These are phyloP conservation scores for Mactra quadrangularis DNA, from an alignment of 1,140 invertebrate species.

Conservation along the genomic window DNA sequence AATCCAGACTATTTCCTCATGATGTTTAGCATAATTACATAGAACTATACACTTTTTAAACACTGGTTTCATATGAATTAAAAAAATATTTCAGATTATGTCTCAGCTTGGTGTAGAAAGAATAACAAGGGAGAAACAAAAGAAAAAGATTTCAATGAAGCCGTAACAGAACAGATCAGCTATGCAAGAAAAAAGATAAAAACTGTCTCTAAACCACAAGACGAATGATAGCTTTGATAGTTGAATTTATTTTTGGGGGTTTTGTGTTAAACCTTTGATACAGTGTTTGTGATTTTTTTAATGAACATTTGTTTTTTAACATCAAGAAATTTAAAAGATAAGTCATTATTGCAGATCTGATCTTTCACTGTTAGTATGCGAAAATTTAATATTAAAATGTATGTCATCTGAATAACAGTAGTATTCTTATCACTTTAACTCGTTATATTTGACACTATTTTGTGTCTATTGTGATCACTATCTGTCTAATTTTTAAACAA, in stretches of 20 bases:
- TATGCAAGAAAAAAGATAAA: slow-evolving; percentile 13
- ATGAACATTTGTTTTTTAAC: neutral
- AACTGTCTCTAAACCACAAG: neutral
- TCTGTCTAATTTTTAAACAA: too few relatives aligned
- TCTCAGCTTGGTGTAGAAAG: neutral
- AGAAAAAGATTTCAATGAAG: slow-evolving; percentile 4
- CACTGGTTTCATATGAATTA: slow-evolving; percentile 27
- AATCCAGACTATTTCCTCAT: too few relatives aligned
- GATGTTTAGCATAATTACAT: slow-evolving; percentile 1
- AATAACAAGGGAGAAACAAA: slow-evolving; percentile 10
- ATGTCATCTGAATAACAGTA: too few relatives aligned
- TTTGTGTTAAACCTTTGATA: slow-evolving; percentile 7
- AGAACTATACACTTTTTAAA: neutral
- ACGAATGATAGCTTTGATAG: slow-evolving; percentile 2
- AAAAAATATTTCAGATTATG: slow-evolving; percentile 17
- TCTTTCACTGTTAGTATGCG: too few relatives aligned
- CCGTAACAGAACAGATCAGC: slow-evolving; percentile 4
- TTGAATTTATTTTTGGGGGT: too few relatives aligned
- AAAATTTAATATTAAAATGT: too few relatives aligned
- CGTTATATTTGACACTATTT: too few relatives aligned
- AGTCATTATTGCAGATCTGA: too few relatives aligned
- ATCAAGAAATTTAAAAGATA: too few relatives aligned
- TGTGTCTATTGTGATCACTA: too few relatives aligned
- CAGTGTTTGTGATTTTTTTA: slow-evolving; percentile 6
- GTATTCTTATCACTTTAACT: too few relatives aligned